Evolutionary conservation across 2,888 invertebrate species (phyloP), one percentile per base, ranked within the genome.

Genomic region (Aleiodes leptofemur): DNA sequence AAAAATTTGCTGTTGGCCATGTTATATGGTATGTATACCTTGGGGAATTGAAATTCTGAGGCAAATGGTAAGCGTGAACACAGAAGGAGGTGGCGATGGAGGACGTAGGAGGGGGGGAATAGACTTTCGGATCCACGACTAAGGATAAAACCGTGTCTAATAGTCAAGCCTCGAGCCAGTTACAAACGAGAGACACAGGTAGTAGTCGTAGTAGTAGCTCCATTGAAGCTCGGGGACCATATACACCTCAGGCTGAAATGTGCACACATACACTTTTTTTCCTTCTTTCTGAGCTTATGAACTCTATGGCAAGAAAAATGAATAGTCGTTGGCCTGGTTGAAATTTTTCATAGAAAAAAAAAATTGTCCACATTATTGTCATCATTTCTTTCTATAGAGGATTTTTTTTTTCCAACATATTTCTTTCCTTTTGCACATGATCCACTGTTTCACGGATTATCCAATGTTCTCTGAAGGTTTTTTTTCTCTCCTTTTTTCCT

Each of bases 81-180:
- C 43, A 43, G 43, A 43, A 43, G 9, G 43, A 43, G 43, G 43
- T 43, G 43, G 64, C 11, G n/a, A 61, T 14, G 61, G 16, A 64
- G 29, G 61, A 61, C 43, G 64, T 6, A 11, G n/a, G 6, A 16
- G 64, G 16, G n/a, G 6, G 43, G 64, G 64, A 43, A 16, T 3
- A 64, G 64, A 64, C 64, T 64, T 23, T 64, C 8, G 64, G 43
- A 14, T 64, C 48, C 64, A 64, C 23, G 64, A 64, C 38, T 48
- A 43, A 64, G 64, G 64, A 64, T 64, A 64, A 43, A 64, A 43
- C 48, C 64, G 64, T 43, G 64, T 64, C 64, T 64, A 64, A 64
- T 64, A 64, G 64, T 16, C 48, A 48, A 64, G 64, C 64, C 64
- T 16, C 64, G 14, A 64, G 64, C 64, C 9, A 38, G 34, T 34